phyloP scores from a whole-genome alignment of 37 sponge, comb jelly and placozoan genomes.

The Chondrosia reniformis region DNA sequence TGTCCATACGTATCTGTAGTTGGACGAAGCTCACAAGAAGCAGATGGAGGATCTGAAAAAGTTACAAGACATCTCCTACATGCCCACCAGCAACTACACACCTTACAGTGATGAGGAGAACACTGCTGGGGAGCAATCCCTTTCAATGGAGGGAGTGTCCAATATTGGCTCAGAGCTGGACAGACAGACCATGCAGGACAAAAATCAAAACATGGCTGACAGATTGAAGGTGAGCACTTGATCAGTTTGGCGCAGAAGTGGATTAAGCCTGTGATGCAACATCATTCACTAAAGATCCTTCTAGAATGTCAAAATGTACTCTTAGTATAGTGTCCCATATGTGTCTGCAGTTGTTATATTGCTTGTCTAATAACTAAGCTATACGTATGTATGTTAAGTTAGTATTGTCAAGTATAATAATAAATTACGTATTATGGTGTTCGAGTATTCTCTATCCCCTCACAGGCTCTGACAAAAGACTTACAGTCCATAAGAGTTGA shows the following conservation, averaged over 20 bases:
- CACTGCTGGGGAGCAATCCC: conserved; percentile 33
- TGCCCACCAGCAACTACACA: conserved; percentile 11
- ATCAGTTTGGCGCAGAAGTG: too few relatives aligned
- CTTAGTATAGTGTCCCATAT: too few relatives aligned
- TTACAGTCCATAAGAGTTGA: conserved; percentile 68
- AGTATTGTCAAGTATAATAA: too few relatives aligned
- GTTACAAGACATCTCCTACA: conserved; percentile 19
- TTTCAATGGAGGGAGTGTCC: conserved; percentile 56
- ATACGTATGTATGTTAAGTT: too few relatives aligned
- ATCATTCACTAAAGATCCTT: too few relatives aligned
- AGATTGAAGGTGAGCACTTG: conserved; percentile 64
- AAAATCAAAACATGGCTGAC: conserved; percentile 81
- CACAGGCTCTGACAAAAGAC: conserved; percentile 69
- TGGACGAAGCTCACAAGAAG: conserved; percentile 26
- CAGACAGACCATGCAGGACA: conserved; percentile 71
- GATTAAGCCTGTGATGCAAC: too few relatives aligned
- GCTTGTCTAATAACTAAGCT: too few relatives aligned
- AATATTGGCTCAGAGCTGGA: conserved; percentile 66
- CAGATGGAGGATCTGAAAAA: conserved; percentile 28
- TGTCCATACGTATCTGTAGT: conserved; percentile 3
- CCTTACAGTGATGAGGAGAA: conserved; percentile 44
- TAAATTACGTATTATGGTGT: too few relatives aligned
- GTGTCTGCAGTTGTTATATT: too few relatives aligned
- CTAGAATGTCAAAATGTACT: too few relatives aligned
- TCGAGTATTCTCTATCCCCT: not conserved